Conservation (phyloP, 2,113 vertebrate genomes). For the Cisticola juncidis region DNA sequence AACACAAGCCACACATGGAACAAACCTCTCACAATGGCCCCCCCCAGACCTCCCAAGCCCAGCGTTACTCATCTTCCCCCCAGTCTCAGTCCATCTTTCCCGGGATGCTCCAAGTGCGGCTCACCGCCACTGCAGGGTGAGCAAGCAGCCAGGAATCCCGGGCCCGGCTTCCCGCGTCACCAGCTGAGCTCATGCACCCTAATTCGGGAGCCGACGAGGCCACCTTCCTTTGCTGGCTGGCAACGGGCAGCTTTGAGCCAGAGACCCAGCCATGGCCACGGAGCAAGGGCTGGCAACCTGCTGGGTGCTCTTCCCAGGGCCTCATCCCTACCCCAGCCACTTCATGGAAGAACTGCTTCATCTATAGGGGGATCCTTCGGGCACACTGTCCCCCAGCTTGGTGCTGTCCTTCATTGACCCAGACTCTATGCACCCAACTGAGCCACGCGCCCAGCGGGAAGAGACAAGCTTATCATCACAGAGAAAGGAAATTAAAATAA, state of each 20-base stretch:
- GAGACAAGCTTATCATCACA: conserved; percentile 16
- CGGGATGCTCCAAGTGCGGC: neutral
- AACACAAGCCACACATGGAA: neutral
- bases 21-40: conserved; percentile 6
- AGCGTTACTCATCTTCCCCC: neutral
- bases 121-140: neutral
- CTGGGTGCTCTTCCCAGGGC: neutral
- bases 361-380: neutral
- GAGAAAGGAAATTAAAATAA: conserved; percentile 58
- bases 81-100: neutral
- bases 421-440: neutral
- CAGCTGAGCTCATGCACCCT: neutral
- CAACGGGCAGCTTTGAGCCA: neutral
- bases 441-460: neutral
- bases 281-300: neutral
- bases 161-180: neutral
- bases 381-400: fast-evolving
- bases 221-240: neutral
- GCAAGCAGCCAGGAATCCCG: conserved; percentile 22
- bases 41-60: neutral
- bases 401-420: neutral
- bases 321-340: neutral
- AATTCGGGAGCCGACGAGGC: neutral
- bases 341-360: neutral
- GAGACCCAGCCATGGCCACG: neutral